Percentiles rank a stretch among this genome's conserved stretches.
Conservation (phyloP, 1,140 invertebrate genomes). For the Sesamia nonagrioides region DNA sequence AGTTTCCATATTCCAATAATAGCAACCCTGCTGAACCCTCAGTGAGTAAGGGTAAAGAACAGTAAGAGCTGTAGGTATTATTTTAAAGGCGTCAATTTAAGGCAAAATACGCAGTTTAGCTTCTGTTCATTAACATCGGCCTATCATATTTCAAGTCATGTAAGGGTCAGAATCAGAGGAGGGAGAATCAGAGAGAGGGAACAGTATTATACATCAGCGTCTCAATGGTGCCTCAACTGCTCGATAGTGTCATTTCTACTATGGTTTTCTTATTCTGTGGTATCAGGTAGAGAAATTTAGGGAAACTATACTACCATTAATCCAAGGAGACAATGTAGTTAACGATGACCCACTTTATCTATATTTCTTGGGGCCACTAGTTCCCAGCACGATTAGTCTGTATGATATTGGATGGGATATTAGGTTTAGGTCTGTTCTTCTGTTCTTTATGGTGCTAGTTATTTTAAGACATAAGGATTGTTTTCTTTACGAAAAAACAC, state of each 20-base stretch:
- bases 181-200: too few relatives aligned
- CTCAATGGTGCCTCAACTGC: too few relatives aligned
- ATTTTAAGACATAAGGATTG: background rate
- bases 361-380: slow-evolving; percentile 67
- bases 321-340: slow-evolving; percentile 68
- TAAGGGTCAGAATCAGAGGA: too few relatives aligned
- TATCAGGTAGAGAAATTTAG: slow-evolving; percentile 62
- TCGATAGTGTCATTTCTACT: background rate
- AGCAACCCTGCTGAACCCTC: too few relatives aligned
- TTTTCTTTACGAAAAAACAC: background rate
- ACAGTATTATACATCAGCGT: too few relatives aligned
- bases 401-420: slow-evolving; percentile 44
- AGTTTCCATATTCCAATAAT: too few relatives aligned
- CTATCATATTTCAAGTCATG: too few relatives aligned
- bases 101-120: too few relatives aligned
- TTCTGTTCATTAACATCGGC: too few relatives aligned
- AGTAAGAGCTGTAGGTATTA: too few relatives aligned
- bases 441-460: background rate
- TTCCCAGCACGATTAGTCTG: slow-evolving; percentile 65
- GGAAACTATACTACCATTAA: slow-evolving; percentile 68
- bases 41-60: too few relatives aligned
- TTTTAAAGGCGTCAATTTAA: too few relatives aligned
- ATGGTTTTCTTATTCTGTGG: slow-evolving; percentile 2
- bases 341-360: slow-evolving; percentile 71
- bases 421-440: slow-evolving; percentile 14